These are phyloP conservation scores for Andrena dorsata DNA, from an alignment of 2,888 invertebrate genomes.

Conservation along the genomic window DNA sequence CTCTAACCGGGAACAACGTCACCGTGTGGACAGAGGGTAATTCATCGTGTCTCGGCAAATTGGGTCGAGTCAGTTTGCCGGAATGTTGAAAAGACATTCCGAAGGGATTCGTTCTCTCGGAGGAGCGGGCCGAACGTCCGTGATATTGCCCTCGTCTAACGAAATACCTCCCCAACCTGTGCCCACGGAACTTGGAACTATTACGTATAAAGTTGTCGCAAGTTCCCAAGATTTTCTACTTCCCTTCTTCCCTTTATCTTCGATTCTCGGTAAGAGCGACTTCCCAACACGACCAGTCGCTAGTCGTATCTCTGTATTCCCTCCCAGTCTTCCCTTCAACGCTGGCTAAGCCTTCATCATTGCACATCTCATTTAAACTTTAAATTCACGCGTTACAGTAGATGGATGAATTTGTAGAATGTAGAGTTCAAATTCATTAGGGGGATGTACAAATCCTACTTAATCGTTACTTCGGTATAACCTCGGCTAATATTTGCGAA, in stretches of 20 bases:
- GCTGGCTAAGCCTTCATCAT: background rate
- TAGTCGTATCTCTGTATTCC: background rate
- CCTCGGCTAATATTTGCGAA: no score
- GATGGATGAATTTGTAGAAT: no score
- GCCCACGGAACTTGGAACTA: constrained; percentile 37
- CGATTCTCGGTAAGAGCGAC: constrained; percentile 34
- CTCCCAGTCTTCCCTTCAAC: background rate
- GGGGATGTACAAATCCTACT: no score
- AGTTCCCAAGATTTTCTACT: constrained; percentile 36
- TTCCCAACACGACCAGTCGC: constrained; percentile 2
- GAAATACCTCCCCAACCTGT: constrained; percentile 21
- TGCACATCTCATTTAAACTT: background rate
- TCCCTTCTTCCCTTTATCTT: constrained; percentile 36
- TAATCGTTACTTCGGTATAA: no score
- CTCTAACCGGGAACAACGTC: constrained; percentile 3
- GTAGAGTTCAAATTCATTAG: no score
- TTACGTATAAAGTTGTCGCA: constrained; percentile 49
- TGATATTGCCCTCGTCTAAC: constrained; percentile 32
- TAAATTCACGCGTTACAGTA: no score
- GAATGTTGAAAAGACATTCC: constrained; percentile 38
- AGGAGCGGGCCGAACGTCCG: background rate
- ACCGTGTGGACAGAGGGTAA: constrained; percentile 25
- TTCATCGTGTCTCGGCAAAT: constrained; percentile 43
- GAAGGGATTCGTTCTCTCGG: constrained; percentile 20
- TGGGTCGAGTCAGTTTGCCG: constrained; percentile 40